Percentiles rank a stretch among this genome's conserved stretches.
Conservation (phyloP, 2,113 vertebrate species). For the Stegastes partitus region DNA sequence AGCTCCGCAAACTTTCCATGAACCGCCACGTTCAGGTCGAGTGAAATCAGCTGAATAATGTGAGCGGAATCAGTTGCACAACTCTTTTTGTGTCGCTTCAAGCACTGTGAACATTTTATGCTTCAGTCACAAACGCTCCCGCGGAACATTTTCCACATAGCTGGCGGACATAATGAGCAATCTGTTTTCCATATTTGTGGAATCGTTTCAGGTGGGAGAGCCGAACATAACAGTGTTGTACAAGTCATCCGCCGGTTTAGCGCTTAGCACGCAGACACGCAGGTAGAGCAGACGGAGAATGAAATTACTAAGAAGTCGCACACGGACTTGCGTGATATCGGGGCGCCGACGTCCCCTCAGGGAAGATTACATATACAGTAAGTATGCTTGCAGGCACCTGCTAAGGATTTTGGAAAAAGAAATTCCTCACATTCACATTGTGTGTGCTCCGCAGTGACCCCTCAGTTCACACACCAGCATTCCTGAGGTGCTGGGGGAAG, state of each 20-base stretch:
- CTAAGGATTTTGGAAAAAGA: conserved; percentile 63
- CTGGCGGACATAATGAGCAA: background rate
- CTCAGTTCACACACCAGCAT: conserved; percentile 71
- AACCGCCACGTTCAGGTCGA: conserved; percentile 1
- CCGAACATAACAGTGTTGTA: conserved; percentile 3
- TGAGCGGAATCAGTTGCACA: conserved; percentile 9
- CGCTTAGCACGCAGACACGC: conserved; percentile 6
- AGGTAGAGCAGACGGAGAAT: background rate
- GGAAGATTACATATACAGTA: conserved; percentile 59
- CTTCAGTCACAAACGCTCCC: background rate
- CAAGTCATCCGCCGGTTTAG: conserved; percentile 13
- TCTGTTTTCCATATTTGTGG: conserved; percentile 25
- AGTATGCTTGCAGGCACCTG: conserved; percentile 67
- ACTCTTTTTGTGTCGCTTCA: conserved; percentile 10
- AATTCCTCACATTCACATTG: conserved; percentile 69
- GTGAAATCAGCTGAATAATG: conserved; percentile 42
- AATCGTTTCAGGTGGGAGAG: conserved; percentile 19
- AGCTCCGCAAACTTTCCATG: conserved; percentile 27
- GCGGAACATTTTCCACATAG: conserved; percentile 19
- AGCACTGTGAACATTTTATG: conserved; percentile 10
- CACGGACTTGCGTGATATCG: conserved; percentile 43
- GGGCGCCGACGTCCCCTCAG: conserved; percentile 29
- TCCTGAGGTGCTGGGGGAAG: conserved; percentile 53
- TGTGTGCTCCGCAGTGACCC: conserved; percentile 50
- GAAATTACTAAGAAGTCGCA: conserved; percentile 15